Evolutionary conservation across 2,797 vertebrate genomes (phyloP), one percentile per base, ranked within the genome.

Genomic region (Sitta carolinensis): DNA sequence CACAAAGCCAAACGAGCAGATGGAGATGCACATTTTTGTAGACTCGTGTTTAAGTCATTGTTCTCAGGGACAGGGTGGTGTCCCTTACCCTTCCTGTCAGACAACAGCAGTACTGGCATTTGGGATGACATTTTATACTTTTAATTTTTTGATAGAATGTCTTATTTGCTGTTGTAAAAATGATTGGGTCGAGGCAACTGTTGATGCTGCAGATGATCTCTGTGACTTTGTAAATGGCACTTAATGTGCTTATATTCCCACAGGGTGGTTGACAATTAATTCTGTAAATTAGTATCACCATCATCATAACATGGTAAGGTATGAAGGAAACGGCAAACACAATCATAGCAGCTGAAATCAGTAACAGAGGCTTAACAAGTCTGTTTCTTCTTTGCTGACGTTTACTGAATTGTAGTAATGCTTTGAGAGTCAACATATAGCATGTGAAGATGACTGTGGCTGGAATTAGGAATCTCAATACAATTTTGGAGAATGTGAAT

Each of bases 161-260:
- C 73, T 98, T 97, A 86, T 97, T 98, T 42, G 98, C 98, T 90
- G 98, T n/a, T 7, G 98, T 97, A 78, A 98, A 98, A 77, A 98
- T 98, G 38, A 98, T 84, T 10, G 98, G 98, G 90, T 98, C 98
- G 84, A 98, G 97, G 79, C 98, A 98, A 87, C 98, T 97, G 90
- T 98, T 98, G 48, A 98, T 89, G 74, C 97, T 97, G 93, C 98
- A 98, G 63, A 98, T 89, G n/a, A 97, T 98, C 95, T 98, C 98
- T 43, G 98, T 98, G 78, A 98, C 95, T 97, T 98, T 96, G 69
- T 97, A 98, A 83, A 97, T 90, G 47, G 72, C 92, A 32, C 79
- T 96, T 85, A 98, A 92, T 38, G 92, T 76, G 9, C 42, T 88
- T 42, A 88, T 63, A 70, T 98, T 98, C 5, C 91, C 94, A 21